phyloP scores from a whole-genome alignment of 2,113 vertebrate genomes.

The Phyllostomus discolor region DNA sequence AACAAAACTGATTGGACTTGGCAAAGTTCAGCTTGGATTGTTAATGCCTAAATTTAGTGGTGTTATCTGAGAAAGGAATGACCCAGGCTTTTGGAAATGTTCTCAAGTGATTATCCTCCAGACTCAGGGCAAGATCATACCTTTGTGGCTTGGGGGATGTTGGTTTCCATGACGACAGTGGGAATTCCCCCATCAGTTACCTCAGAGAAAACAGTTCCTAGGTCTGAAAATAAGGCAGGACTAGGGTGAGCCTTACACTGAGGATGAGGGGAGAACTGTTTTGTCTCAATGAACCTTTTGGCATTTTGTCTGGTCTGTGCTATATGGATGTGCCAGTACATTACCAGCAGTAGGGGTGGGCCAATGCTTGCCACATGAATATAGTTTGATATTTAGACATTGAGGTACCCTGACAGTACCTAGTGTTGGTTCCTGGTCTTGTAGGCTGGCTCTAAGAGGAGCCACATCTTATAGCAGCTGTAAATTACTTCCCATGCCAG shows the following conservation, averaged over 20 bases:
- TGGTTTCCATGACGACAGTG: not conserved
- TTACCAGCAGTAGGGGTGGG: not conserved
- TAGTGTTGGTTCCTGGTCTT: not conserved
- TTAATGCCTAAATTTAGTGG: not conserved
- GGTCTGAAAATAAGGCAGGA: not conserved
- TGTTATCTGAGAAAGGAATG: not conserved
- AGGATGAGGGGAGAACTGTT: not conserved
- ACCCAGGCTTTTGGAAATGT: not conserved
- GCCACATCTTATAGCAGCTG: not conserved
- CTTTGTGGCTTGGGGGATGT: not conserved
- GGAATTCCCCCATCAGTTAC: not conserved
- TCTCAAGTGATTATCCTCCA: not conserved
- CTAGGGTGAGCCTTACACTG: not conserved
- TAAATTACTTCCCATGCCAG: not conserved
- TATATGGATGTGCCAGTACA: not conserved
- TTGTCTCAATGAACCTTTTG: not conserved
- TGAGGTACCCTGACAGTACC: not conserved
- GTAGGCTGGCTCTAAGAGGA: not conserved
- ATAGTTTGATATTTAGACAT: not conserved
- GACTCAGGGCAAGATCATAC: not conserved
- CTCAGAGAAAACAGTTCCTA: not conserved
- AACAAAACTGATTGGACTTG: not conserved
- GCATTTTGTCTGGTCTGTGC: not conserved
- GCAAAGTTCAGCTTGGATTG: not conserved
- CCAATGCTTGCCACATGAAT: not conserved